These are phyloP conservation scores for Petrosia ficiformis DNA, from an alignment of 37 sponge, comb jelly and placozoan genomes.

Conservation along the genomic window DNA sequence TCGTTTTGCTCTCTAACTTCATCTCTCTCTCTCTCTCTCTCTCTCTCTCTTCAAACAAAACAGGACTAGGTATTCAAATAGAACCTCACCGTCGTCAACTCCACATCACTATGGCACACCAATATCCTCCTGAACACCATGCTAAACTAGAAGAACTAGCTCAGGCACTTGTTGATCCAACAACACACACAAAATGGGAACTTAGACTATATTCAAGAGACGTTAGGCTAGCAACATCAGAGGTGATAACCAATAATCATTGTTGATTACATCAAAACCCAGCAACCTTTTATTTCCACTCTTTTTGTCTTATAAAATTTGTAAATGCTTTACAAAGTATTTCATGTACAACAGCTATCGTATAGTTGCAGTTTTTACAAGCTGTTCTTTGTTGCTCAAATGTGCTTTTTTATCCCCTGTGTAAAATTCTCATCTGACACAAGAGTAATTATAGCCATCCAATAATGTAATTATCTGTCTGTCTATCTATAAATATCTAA, in stretches of 20 bases:
- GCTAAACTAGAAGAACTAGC: slow-evolving; percentile 65
- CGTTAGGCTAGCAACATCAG: slow-evolving; percentile 51
- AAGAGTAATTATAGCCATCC: too few species aligned
- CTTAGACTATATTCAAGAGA: slow-evolving; percentile 84
- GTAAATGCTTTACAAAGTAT: too few species aligned
- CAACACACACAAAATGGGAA: slow-evolving; percentile 81
- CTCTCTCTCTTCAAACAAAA: not conserved
- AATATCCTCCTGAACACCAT: slow-evolving; percentile 76
- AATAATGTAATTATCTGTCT: not conserved
- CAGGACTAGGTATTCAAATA: slow-evolving; percentile 17
- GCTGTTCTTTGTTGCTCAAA: too few species aligned
- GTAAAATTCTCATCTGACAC: too few species aligned
- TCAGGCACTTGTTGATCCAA: slow-evolving; percentile 59
- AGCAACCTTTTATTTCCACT: too few species aligned
- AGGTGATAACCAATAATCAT: too few species aligned
- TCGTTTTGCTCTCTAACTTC: not conserved
- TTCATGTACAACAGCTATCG: too few species aligned
- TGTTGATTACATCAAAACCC: too few species aligned
- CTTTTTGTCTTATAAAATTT: too few species aligned
- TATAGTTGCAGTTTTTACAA: too few species aligned
- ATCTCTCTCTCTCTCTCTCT: too few species aligned
- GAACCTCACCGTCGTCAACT: slow-evolving; percentile 85
- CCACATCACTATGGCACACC: slow-evolving; percentile 83
- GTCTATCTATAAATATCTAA: not conserved
- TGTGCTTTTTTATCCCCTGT: too few species aligned